phyloP scores from a whole-genome alignment of 2,888 invertebrate species.

The Fabriciana adippe region DNA sequence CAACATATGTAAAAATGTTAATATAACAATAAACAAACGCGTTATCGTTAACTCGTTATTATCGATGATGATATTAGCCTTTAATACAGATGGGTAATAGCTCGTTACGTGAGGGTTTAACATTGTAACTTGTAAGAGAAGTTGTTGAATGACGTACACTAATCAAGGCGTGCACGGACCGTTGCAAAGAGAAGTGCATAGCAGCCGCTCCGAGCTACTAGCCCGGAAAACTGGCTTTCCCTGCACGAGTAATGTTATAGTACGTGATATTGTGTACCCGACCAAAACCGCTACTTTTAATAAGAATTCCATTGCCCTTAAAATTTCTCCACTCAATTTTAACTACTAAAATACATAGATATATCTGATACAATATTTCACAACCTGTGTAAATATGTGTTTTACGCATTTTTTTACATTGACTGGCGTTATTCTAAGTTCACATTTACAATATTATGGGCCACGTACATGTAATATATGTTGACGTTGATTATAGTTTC shows the following conservation, averaged over 20 bases:
- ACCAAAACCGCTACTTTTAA: conserved; percentile 37
- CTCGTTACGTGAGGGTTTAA: not conserved
- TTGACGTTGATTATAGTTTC: too few relatives aligned
- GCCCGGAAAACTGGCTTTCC: conserved; percentile 74
- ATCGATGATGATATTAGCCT: too few relatives aligned
- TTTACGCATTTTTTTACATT: not conserved
- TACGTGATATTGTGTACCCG: conserved; percentile 44
- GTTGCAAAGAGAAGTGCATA: conserved; percentile 61
- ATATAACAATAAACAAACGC: too few relatives aligned
- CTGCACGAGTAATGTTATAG: conserved; percentile 48
- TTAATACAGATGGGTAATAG: not conserved
- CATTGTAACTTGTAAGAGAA: not conserved
- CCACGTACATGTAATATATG: too few relatives aligned
- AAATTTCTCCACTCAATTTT: conserved; percentile 1
- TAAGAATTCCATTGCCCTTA: conserved; percentile 7
- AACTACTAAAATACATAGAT: not conserved
- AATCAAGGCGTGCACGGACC: conserved; percentile 64
- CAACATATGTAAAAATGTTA: too few relatives aligned
- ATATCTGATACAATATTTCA: too few relatives aligned
- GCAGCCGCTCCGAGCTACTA: conserved; percentile 66
- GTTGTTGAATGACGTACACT: conserved; percentile 32
- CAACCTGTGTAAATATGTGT: too few relatives aligned
- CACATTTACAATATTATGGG: too few relatives aligned
- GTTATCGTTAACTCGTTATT: too few relatives aligned
- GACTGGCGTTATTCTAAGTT: not conserved